Evolutionary conservation across 2,113 vertebrate genomes (phyloP), one percentile per base, ranked within the genome.

Genomic region (Mormyrus iriodes): DNA sequence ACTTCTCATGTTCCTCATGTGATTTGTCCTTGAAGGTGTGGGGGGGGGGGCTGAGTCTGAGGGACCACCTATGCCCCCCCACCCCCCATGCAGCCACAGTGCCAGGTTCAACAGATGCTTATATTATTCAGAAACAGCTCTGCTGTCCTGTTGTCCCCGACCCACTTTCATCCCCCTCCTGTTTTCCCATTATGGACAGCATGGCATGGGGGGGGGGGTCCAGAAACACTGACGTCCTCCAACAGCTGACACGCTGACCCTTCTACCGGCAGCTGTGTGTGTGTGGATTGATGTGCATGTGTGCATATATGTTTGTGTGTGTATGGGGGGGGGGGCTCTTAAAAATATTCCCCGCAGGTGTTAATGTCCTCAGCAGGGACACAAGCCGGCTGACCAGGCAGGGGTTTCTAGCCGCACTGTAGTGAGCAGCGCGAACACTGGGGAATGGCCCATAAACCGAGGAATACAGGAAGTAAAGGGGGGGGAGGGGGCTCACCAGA

Each of bases 11-110:
- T 24, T 83, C 42, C 61, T 58, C 58, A 27, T 46, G 8, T 76
- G n/a, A 65, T 69, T 83, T 69, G 87, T 84, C 61, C 88, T 27
- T 90, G 48, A 17, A 49, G 42, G 19, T 15, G 39, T 58, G 82
- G 90, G 88, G 85, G 88, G 88, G 58, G 55, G 85, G 61, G 49
- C 12, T 39, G 35, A 42, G 4, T 42, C 7, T 79, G 39, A 42
- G 39, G 39, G 94, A 95, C 94, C 93, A 92, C 93, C 93, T 95
- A 94, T 92, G 92, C 94, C 92, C 92, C 94, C 91, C 90, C 1
- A 92, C 92, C 94, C 91, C 90, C 1, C 83, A 49, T 27, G 42
- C 83, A 49, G 55, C 48, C 83, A 49, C 24, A 51, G 48, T 85
- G 48, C 21, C 83, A 85, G 15, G 42, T 27, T 51, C 83, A 85